Evolutionary conservation across 2,797 vertebrate species (phyloP), one percentile per base, ranked within the genome.

Genomic region (Acanthis flammea): DNA sequence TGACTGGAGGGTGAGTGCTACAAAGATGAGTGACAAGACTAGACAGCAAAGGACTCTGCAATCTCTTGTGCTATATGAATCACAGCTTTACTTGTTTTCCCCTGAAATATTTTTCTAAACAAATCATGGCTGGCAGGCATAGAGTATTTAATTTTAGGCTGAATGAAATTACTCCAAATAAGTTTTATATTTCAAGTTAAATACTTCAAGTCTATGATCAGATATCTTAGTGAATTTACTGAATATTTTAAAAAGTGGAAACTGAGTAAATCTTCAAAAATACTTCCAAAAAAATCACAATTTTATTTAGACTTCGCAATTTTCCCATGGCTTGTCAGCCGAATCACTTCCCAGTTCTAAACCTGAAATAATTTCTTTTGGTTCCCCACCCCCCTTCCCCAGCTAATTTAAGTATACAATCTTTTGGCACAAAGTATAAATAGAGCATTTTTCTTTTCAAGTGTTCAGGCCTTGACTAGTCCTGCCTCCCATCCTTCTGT

Each of bases 401-500:
- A 14, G 33, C 48, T 74, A 41, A 23, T 73, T 57, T 21, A 22
- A 68, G 27, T 31, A 25, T 54, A 24, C 30, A 71, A 0, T 68
- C 44, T 80, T 86, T 54, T 65, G 58, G 47, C 62, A 78, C 7
- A 17, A 78, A 66, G 14, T 33, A 77, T 65, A 83, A 92, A 72
- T 47, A 41, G 23, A 67, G 8, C 17, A 17, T 57, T 94, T 91
- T 68, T 73, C 60, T 88, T 62, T 42, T 17, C 19, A 25, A 82
- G 42, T 28, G 28, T 68, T 28, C 9, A 14, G 72, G 28, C 60
- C 35, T 47, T 63, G 72, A 19, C 60, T 79, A 51, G 24, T 85
- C 42, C 62, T 88, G 70, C 83, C 86, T 92, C 66, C n/a, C 57
- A 37, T 68, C 87, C 88, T 88, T 76, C 88, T 93, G 78, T 74